Conservation (phyloP, 2,888 invertebrate species). For the Drosophila fulvimacula region DNA sequence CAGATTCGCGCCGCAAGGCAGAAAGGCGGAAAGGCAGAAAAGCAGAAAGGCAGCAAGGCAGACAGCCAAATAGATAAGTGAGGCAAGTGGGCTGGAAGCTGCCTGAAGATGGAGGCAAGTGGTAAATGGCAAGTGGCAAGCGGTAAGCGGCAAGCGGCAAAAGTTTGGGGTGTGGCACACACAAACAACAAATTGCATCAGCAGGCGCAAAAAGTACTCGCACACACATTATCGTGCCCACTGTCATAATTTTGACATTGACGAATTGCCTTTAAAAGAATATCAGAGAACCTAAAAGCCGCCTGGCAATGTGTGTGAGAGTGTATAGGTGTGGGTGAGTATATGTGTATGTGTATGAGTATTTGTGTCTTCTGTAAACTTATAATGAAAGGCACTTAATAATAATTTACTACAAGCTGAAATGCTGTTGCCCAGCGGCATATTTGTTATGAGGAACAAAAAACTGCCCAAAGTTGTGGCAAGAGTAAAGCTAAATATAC, state of each 20-base stretch:
- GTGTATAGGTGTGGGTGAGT: not conserved
- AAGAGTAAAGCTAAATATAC: too few relatives aligned
- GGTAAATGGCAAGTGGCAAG: not conserved
- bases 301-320: not conserved
- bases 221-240: slow-evolving; percentile 53
- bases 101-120: slow-evolving; percentile 5
- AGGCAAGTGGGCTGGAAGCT: slow-evolving; percentile 17
- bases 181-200: slow-evolving; percentile 60
- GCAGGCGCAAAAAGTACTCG: slow-evolving; percentile 53
- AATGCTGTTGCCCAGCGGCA: slow-evolving; percentile 27
- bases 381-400: slow-evolving; percentile 68
- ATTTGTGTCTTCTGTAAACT: slow-evolving; percentile 36
- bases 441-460: slow-evolving; percentile 1
- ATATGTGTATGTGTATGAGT: not conserved
- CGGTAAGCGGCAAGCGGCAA: not conserved
- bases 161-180: not conserved
- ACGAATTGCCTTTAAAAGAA: slow-evolving; percentile 67
- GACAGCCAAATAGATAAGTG: slow-evolving; percentile 21
- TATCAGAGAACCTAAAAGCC: slow-evolving; percentile 23
- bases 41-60: not conserved
- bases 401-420: slow-evolving; percentile 60
- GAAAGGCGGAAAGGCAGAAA: not conserved
- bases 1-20: slow-evolving; percentile 41
- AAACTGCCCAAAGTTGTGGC: too few relatives aligned
- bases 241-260: slow-evolving; percentile 73